phyloP scores from a whole-genome alignment of 2,113 vertebrate species.

The Pionites leucogaster region DNA sequence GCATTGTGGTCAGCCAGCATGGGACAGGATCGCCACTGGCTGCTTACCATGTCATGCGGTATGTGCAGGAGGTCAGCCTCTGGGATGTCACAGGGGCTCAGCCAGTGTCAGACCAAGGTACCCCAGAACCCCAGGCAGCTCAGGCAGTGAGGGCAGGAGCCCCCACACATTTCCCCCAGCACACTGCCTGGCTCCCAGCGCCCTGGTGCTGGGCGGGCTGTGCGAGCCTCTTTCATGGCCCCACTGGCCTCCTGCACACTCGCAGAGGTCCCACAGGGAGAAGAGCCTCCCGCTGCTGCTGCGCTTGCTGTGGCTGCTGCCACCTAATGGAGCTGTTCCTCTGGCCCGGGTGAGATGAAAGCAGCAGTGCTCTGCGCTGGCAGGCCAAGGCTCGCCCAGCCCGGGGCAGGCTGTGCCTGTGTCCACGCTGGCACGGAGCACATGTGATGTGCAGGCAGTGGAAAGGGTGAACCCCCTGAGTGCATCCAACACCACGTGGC shows the following conservation, averaged over 20 bases:
- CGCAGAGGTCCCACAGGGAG: accelerated
- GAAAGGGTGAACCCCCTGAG: accelerated
- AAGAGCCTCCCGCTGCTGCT: background rate
- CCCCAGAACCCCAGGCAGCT: background rate
- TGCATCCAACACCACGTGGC: accelerated
- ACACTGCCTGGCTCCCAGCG: accelerated
- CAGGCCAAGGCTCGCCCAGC: background rate
- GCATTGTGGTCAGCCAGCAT: background rate
- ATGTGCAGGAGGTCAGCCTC: background rate
- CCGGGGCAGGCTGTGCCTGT: background rate
- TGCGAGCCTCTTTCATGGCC: background rate
- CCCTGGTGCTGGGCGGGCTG: background rate
- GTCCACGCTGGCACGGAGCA: background rate
- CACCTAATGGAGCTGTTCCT: slow-evolving; percentile 5
- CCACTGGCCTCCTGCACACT: background rate
- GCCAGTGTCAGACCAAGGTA: accelerated
- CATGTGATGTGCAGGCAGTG: background rate
- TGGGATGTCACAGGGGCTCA: background rate
- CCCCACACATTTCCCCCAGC: background rate
- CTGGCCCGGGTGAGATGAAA: background rate
- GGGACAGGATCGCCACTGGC: accelerated
- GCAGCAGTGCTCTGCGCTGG: background rate
- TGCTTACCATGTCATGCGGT: accelerated
- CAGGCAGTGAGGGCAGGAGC: background rate
- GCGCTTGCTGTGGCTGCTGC: background rate